phyloP scores from a whole-genome alignment of 92 coral and sea anemone species.

The Phenganax marumi region DNA sequence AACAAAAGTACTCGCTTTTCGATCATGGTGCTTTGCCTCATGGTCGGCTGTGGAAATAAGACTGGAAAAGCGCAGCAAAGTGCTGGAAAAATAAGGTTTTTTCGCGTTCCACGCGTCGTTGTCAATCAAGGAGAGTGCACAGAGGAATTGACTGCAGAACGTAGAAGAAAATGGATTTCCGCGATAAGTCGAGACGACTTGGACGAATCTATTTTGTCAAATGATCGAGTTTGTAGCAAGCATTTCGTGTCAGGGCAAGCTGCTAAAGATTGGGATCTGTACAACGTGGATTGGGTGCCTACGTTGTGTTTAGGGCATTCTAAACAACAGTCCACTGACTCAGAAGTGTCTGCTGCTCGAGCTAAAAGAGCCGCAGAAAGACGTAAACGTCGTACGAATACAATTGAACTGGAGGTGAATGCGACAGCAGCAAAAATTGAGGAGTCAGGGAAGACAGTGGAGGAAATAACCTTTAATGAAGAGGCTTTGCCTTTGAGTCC shows the following conservation, averaged over 20 bases:
- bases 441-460: constrained; percentile 42
- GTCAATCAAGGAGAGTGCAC: constrained; percentile 48
- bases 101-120: constrained; percentile 50
- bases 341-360: constrained; percentile 25
- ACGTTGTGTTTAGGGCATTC: constrained; percentile 38
- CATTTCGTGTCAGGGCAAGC: constrained; percentile 59
- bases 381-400: constrained; percentile 33
- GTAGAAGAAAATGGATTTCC: constrained; percentile 51
- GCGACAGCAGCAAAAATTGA: constrained; percentile 22
- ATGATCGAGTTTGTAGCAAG: constrained; percentile 53
- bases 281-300: constrained; percentile 53
- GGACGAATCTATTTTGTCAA: constrained; percentile 34
- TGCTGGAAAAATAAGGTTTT: constrained; percentile 40
- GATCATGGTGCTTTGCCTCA: constrained; percentile 39
- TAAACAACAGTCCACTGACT: constrained; percentile 20
- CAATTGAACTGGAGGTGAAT: constrained; percentile 18
- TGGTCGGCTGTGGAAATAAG: constrained; percentile 58
- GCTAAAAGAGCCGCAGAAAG: constrained; percentile 29
- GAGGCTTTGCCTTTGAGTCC: background rate
- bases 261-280: constrained; percentile 48
- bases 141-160: constrained; percentile 47
- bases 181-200: constrained; percentile 48
- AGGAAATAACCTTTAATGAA: constrained; percentile 32
- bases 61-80: constrained; percentile 40
- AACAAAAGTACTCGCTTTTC: background rate